Evolutionary conservation across 2,113 vertebrate species (phyloP).

Genomic region (Prinia subflava): DNA sequence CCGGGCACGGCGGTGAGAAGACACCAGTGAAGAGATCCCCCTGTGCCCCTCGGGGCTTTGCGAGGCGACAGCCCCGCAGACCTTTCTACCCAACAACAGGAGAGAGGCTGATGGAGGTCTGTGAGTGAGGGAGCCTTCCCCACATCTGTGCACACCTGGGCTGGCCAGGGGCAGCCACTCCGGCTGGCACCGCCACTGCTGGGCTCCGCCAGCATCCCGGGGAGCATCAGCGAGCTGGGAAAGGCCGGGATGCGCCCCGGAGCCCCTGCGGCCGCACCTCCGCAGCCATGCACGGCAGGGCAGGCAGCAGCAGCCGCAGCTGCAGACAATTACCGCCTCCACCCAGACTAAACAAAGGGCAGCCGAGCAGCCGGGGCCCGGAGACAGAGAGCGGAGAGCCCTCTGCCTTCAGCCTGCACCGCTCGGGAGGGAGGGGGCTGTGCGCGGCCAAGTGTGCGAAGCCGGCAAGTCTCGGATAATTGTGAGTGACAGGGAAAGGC

Average conservation of each 20-base stretch:
- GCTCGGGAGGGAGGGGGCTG: neutral
- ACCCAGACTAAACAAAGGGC: constrained; percentile 65
- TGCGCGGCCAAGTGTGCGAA: rapidly evolving
- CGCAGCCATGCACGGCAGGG: neutral
- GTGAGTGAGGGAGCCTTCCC: neutral
- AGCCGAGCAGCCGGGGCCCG: neutral
- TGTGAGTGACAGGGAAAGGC: constrained; percentile 19
- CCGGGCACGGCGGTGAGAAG: neutral
- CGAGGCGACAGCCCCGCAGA: neutral
- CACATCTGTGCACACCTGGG: rapidly evolving
- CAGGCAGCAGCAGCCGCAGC: constrained; percentile 7
- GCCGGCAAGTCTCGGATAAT: neutral
- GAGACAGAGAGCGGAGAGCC: neutral
- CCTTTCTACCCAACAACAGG: rapidly evolving
- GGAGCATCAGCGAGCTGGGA: neutral
- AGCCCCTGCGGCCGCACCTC: neutral
- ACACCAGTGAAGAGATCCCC: neutral
- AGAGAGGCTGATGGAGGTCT: rapidly evolving
- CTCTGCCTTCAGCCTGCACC: neutral
- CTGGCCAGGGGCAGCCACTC: rapidly evolving
- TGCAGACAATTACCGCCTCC: constrained; percentile 39
- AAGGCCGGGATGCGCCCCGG: neutral
- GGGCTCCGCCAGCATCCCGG: rapidly evolving
- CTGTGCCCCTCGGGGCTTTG: neutral
- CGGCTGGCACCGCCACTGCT: neutral